Conservation (phyloP, 2,888 invertebrate genomes). For the Dermolepida albohirtum region DNA sequence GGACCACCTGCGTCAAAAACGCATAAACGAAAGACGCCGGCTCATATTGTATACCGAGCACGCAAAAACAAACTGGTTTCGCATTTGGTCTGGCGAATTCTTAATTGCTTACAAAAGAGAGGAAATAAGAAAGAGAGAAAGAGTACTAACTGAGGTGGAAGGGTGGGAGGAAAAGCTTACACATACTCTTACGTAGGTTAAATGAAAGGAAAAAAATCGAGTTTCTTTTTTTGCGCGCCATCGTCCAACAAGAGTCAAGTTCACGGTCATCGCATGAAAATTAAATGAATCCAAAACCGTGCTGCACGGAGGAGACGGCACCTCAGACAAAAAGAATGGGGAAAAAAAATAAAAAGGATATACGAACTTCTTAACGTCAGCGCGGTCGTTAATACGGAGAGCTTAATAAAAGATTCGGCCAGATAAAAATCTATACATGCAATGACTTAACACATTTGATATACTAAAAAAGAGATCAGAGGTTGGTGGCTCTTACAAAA, state of each 20-base stretch:
- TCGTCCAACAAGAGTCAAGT: conserved; percentile 31
- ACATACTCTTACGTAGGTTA: conserved; percentile 1
- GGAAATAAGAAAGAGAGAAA: background rate
- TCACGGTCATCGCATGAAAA: conserved; percentile 29
- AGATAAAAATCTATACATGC: conserved; percentile 35
- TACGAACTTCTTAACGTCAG: conserved; percentile 24
- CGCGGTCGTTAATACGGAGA: conserved; percentile 15
- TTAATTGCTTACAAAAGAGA: conserved; percentile 5
- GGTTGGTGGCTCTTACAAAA: conserved; percentile 12
- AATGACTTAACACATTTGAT: conserved; percentile 34
- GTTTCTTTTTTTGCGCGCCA: conserved; percentile 17
- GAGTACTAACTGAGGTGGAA: too few species aligned
- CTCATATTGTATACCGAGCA: conserved; percentile 4
- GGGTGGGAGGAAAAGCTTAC: background rate
- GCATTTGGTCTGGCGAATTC: conserved; percentile 38
- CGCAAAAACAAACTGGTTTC: conserved; percentile 44
- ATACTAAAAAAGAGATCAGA: conserved; percentile 3
- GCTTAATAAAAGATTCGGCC: conserved; percentile 34
- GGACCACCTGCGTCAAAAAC: conserved; percentile 39
- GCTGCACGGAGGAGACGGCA: background rate
- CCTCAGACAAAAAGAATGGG: background rate
- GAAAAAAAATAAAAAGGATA: conserved; percentile 1
- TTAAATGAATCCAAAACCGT: conserved; percentile 26
- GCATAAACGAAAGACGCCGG: conserved; percentile 27
- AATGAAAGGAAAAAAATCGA: conserved; percentile 23